Conservation (phyloP, 2,888 invertebrate genomes). For the Cephus spinipes region DNA sequence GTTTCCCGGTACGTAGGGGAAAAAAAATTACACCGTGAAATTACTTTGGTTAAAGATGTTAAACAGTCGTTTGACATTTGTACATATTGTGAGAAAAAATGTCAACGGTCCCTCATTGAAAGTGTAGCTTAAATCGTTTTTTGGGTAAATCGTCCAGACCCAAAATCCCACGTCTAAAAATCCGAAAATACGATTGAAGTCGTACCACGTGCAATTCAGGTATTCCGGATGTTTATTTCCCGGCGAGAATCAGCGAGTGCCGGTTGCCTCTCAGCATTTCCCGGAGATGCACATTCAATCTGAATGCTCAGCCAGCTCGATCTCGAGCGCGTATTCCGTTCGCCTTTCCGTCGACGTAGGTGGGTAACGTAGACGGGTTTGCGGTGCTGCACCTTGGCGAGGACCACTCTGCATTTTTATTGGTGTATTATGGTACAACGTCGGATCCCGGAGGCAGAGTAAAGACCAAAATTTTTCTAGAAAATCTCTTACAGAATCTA, state of each 20-base stretch:
- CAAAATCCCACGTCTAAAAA: background rate
- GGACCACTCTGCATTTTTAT: slow-evolving; percentile 54
- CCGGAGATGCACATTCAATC: slow-evolving; percentile 35
- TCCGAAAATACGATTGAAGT: background rate
- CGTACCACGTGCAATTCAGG: slow-evolving; percentile 6
- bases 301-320: slow-evolving; percentile 29
- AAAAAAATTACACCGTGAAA: background rate
- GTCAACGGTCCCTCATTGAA: background rate
- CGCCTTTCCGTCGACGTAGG: slow-evolving; percentile 9
- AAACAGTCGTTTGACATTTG: no score
- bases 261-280: slow-evolving; percentile 24
- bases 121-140: background rate
- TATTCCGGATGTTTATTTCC: slow-evolving; percentile 40
- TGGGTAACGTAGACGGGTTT: background rate
- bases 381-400: slow-evolving; percentile 16
- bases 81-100: background rate
- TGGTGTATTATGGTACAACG: slow-evolving; percentile 44
- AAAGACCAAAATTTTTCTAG: background rate
- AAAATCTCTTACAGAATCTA: background rate
- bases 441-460: background rate
- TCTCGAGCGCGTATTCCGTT: slow-evolving; percentile 27
- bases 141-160: background rate
- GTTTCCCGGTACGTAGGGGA: background rate
- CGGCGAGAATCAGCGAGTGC: slow-evolving; percentile 29
- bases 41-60: no score